These are phyloP conservation scores for Drosophila dives DNA, from an alignment of 2,888 invertebrate genomes.

Conservation along the genomic window DNA sequence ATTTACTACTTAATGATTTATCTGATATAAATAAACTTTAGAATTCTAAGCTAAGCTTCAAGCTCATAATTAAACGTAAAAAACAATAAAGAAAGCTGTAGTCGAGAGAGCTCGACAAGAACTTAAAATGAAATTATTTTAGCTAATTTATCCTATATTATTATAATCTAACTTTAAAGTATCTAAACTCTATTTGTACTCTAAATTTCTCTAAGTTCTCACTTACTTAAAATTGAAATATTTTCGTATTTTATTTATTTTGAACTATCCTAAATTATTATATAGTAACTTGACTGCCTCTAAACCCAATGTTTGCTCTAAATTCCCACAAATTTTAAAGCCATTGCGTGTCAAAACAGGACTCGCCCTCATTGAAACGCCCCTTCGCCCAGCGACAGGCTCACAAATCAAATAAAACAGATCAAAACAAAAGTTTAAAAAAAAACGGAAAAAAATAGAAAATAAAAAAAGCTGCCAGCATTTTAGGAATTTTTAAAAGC, in stretches of 20 bases:
- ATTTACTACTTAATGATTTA: no score
- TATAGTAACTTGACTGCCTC: not conserved
- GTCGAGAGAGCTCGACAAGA: not conserved
- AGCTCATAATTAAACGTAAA: not conserved
- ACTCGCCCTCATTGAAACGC: not conserved
- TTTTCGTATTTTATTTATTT: no score
- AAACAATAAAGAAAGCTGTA: not conserved
- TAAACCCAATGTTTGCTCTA: not conserved
- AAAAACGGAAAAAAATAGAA: conserved; percentile 32
- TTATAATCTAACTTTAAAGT: no score
- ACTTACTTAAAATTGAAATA: not conserved
- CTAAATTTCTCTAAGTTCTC: not conserved
- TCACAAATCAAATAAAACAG: conserved; percentile 66
- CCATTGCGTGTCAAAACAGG: conserved; percentile 9
- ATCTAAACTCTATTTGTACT: no score
- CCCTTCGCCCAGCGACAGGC: conserved; percentile 26
- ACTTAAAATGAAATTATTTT: not conserved
- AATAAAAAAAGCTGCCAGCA: conserved; percentile 24
- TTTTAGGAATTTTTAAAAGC: conserved; percentile 45
- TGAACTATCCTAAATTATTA: not conserved
- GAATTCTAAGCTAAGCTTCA: not conserved
- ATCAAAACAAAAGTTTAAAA: conserved; percentile 73
- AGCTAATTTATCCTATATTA: no score
- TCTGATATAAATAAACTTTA: not conserved
- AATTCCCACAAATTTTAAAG: not conserved